Evolutionary conservation across 1,140 invertebrate genomes (phyloP), one percentile per base, ranked within the genome.

Genomic region (Anthonomus grandis): DNA sequence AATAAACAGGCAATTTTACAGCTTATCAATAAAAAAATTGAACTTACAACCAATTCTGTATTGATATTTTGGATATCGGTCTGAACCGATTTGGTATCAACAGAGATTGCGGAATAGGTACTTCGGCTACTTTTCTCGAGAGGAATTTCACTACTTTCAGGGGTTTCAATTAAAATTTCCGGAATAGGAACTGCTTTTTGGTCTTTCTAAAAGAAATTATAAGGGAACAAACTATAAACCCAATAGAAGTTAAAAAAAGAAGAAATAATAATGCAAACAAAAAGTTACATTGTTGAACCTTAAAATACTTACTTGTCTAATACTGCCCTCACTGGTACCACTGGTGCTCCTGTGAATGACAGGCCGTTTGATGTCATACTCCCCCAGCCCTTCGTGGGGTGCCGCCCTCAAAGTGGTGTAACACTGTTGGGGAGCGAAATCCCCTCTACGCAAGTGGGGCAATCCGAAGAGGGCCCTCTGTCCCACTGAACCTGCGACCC

Each of bases 381-480:
- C 76, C 2, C 80, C 79, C 5, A 81, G 70, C 0, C 78, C 79
- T 22, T 79, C 64, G 41, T 80, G 71, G 2, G 73, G 78, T 54
- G 80, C 78, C 23, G 78, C 62, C 48, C 56, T 58, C 48, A 58
- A 18, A 45, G 15, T 5, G 9, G 75, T 71, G 17, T 75, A 70
- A 17, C 78, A 57, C 54, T 77, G 66, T 38, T 78, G 77, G 2
- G 79, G 80, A 9, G 78, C 80, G 60, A 76, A 82, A 63, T 82
- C 79, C 31, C 80, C 79, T 18, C 77, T 76, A 34, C 78, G 78
- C 64, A 81, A 64, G 78, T 80, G 80, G 39, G 73, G 45, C 39
- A 37, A 39, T n/a, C 37, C 45, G 23, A 42, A 48, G 19, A 46
- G 22, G 44, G 54, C 17, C 54, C 54, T 46, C 23, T 22, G 9